These are phyloP conservation scores for Tokudaia tokunoshimensis DNA, from an alignment of 2,797 vertebrate species.

Conservation along the genomic window DNA sequence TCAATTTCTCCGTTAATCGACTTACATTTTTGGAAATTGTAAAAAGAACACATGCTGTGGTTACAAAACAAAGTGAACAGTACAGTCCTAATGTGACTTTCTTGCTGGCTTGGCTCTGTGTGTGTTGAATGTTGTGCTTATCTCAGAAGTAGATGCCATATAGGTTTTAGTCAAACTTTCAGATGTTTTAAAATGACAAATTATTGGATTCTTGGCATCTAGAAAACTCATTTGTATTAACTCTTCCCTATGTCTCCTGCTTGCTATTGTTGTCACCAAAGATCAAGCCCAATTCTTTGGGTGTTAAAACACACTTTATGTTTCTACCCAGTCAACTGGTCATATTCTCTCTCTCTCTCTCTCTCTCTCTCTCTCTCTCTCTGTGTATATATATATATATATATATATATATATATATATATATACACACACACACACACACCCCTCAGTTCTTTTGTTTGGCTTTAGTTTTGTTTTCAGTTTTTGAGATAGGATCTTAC, in stretches of 20 bases:
- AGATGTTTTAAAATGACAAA: slow-evolving; percentile 39
- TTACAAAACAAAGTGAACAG: slow-evolving; percentile 58
- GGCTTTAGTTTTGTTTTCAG: background rate
- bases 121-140: slow-evolving; percentile 40
- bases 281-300: background rate
- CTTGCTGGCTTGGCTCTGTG: background rate
- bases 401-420: too few relatives aligned
- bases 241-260: background rate
- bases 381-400: too few relatives aligned
- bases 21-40: slow-evolving; percentile 54
- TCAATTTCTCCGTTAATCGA: slow-evolving; percentile 32
- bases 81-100: background rate
- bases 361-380: too few relatives aligned
- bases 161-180: slow-evolving; percentile 54
- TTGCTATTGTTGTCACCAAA: slow-evolving; percentile 21
- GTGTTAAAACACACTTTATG: background rate
- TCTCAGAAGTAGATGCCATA: slow-evolving; percentile 10
- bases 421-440: too few relatives aligned
- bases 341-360: too few relatives aligned
- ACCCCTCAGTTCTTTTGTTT: background rate
- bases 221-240: slow-evolving; percentile 32
- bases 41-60: slow-evolving; percentile 46
- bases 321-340: slow-evolving; percentile 35
- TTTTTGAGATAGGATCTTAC: slow-evolving; percentile 34
- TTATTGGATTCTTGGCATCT: slow-evolving; percentile 41